A percentile compares a stretch with the other conserved stretches of the same genome.
phyloP scores from a whole-genome alignment of 2,888 invertebrate genomes.

The Ennomos fuscantarius region DNA sequence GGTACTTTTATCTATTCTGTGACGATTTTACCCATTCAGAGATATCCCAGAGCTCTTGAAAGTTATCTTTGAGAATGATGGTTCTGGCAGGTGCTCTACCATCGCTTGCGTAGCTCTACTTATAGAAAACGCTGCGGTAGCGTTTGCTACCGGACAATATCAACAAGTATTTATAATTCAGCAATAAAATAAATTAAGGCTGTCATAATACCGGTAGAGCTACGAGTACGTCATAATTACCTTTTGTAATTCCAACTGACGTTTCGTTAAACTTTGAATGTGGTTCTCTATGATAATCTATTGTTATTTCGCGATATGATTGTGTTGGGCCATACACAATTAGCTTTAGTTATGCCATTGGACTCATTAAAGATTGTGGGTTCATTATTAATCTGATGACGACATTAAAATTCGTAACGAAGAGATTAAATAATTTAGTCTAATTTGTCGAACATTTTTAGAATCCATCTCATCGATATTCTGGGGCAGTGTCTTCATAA shows the following conservation, averaged over 20 bases:
- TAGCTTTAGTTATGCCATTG: slow-evolving; percentile 53
- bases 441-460: slow-evolving; percentile 15
- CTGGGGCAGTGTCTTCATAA: slow-evolving; percentile 50
- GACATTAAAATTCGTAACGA: slow-evolving; percentile 13
- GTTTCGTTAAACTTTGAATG: slow-evolving; percentile 16
- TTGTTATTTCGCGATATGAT: slow-evolving; percentile 59
- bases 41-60: slow-evolving; percentile 14
- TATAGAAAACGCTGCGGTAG: slow-evolving; percentile 10
- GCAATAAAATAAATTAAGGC: slow-evolving; percentile 22
- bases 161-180: slow-evolving; percentile 19
- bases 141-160: slow-evolving; percentile 23
- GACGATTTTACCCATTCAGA: slow-evolving; percentile 13
- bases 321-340: slow-evolving; percentile 52
- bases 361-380: slow-evolving; percentile 51
- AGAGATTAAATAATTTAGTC: slow-evolving; percentile 7
- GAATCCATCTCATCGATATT: slow-evolving; percentile 52
- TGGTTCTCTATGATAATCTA: slow-evolving; percentile 40
- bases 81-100: slow-evolving; percentile 20
- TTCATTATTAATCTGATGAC: slow-evolving; percentile 32
- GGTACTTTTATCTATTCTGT: no score
- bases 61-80: slow-evolving; percentile 20
- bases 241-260: slow-evolving; percentile 14
- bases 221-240: slow-evolving; percentile 13
- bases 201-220: slow-evolving; percentile 18
- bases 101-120: slow-evolving; percentile 7